Conservation (phyloP, 2,888 invertebrate genomes). For the Bursaphelenchus okinawaensis region DNA sequence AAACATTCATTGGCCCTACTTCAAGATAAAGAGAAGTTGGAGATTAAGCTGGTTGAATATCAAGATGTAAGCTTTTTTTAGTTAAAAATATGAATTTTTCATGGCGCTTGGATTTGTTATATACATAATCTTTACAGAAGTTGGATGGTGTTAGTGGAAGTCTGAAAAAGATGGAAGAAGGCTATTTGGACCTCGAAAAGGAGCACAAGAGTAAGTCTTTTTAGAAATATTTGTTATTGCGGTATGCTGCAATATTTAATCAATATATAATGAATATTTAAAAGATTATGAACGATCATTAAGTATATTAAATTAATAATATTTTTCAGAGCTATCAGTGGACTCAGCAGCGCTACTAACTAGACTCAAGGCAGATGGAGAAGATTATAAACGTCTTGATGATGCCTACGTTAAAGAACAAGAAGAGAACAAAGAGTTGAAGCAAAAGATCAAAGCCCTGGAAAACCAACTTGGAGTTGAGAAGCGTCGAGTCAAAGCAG, state of each 20-base stretch:
- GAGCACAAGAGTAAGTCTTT: not conserved
- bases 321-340: not conserved
- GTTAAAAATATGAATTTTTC: too few relatives aligned
- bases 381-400: not conserved
- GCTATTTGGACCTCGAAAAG: not conserved
- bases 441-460: not conserved
- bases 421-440: not conserved
- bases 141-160: not conserved
- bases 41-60: not conserved
- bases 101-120: not conserved
- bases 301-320: too few relatives aligned
- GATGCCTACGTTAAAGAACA: not conserved
- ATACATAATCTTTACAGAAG: not conserved
- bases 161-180: not conserved
- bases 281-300: too few relatives aligned
- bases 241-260: too few relatives aligned
- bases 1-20: not conserved
- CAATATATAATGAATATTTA: too few relatives aligned
- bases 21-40: not conserved
- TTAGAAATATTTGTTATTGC: not conserved
- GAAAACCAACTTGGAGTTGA: not conserved
- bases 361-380: not conserved
- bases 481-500: not conserved
- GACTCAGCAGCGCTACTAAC: not conserved
- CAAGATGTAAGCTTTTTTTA: not conserved